Evolutionary conservation across 2,113 vertebrate species (phyloP).

Genomic region (Heptranchias perlo): DNA sequence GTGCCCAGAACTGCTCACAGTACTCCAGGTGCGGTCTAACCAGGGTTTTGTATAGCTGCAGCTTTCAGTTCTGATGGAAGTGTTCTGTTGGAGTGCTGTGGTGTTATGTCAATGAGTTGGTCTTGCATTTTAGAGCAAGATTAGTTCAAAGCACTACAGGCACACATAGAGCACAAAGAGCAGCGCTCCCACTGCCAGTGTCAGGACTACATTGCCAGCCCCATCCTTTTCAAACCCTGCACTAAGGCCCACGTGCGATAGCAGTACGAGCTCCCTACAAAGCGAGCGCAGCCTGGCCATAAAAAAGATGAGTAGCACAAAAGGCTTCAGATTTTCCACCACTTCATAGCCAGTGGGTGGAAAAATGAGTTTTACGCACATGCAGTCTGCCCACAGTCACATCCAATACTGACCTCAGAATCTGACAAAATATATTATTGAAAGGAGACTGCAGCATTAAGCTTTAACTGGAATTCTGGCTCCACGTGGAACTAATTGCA

Average conservation of each 20-base stretch:
- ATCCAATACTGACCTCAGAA: neutral
- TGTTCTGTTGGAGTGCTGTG: neutral
- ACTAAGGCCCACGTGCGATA: neutral
- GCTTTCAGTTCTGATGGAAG: too few relatives aligned
- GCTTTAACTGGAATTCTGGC: neutral
- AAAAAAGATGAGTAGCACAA: neutral
- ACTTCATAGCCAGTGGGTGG: neutral
- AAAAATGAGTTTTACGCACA: neutral
- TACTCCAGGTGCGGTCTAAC: too few relatives aligned
- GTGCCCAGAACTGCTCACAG: too few relatives aligned
- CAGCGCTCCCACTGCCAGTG: neutral
- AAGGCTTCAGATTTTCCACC: neutral
- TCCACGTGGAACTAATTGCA: neutral
- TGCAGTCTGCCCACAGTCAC: neutral
- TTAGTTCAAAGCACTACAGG: neutral
- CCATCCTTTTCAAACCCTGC: neutral
- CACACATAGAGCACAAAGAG: neutral
- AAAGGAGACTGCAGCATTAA: neutral
- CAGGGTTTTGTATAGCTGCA: too few relatives aligned
- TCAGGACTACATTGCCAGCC: neutral
- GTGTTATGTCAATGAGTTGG: neutral
- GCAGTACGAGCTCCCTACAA: neutral
- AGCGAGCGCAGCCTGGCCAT: neutral
- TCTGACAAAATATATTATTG: neutral
- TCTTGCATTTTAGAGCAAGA: neutral